Evolutionary conservation across 2,113 vertebrate genomes (phyloP).

Genomic region (Ariopsis seemanni): DNA sequence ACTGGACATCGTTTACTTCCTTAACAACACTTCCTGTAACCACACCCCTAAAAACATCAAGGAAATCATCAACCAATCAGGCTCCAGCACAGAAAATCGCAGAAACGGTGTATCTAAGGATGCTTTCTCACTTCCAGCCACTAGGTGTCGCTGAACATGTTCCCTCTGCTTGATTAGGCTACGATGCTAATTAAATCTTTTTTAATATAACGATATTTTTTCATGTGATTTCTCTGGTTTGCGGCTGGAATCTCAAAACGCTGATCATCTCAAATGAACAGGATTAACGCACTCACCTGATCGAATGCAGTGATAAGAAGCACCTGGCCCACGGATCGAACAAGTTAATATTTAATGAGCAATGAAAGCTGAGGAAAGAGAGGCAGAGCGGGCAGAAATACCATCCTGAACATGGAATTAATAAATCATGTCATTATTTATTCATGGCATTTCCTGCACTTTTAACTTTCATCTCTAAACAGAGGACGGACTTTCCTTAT

Average conservation of each 20-base stretch:
- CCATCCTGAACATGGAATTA: constrained; percentile 55
- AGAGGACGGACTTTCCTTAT: background rate
- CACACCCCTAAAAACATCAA: background rate
- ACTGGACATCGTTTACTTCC: background rate
- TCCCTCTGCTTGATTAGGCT: background rate
- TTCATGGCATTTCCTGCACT: constrained; percentile 36
- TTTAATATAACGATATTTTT: background rate
- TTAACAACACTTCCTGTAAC: background rate
- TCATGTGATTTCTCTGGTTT: background rate
- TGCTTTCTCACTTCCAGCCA: background rate
- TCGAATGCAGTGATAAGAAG: constrained; percentile 42
- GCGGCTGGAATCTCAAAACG: too few species aligned
- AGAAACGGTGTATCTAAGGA: background rate
- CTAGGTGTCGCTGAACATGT: background rate
- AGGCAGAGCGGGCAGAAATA: constrained; percentile 30
- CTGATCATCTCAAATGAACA: background rate
- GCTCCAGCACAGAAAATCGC: background rate
- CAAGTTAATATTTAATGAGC: constrained; percentile 53
- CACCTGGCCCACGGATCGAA: constrained; percentile 38
- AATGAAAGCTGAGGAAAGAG: constrained; percentile 33
- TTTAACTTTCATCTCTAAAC: constrained; percentile 31
- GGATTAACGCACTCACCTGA: constrained; percentile 19
- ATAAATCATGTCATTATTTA: constrained; percentile 53
- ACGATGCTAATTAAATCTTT: background rate
- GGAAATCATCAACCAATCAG: background rate